Percentiles rank a stretch among this genome's conserved stretches.
Evolutionary conservation across 2,797 vertebrate genomes (phyloP).

Genomic region (Anableps anableps): DNA sequence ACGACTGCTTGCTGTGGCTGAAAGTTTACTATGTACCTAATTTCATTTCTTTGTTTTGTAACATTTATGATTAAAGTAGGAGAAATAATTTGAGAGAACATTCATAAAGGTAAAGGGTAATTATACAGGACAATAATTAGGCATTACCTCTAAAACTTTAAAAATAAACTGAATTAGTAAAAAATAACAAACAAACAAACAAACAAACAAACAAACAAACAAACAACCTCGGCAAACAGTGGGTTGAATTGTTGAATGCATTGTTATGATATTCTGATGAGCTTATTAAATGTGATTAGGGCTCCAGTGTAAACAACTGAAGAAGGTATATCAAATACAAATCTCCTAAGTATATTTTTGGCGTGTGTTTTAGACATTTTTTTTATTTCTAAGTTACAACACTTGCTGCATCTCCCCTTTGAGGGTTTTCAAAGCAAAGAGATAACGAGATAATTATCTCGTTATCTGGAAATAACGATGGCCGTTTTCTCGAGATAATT

Average conservation of each 20-base stretch:
- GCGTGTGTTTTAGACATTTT: neutral
- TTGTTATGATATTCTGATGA: neutral
- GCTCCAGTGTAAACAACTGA: neutral
- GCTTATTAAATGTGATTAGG: neutral
- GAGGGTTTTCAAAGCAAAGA: too few relatives aligned
- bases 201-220: too few relatives aligned
- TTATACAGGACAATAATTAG: neutral
- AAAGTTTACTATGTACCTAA: constrained; percentile 7
- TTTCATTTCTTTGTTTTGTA: constrained; percentile 6
- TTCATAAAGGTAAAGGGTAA: neutral
- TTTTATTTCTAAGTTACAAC: neutral
- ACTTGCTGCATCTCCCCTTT: neutral
- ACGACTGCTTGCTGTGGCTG: neutral
- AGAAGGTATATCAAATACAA: neutral
- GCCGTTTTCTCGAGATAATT: too few relatives aligned
- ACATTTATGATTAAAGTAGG: neutral
- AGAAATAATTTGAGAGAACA: neutral
- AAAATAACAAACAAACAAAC: too few relatives aligned
- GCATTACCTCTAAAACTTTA: neutral
- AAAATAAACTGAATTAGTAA: neutral
- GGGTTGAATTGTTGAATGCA: too few relatives aligned
- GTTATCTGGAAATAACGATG: too few relatives aligned
- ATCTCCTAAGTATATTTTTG: neutral
- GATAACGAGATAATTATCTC: too few relatives aligned
- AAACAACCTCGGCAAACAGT: neutral